Base-by-base conservation (phyloP, 2,888 invertebrate species). In the Mimachlamys varia region DNA sequence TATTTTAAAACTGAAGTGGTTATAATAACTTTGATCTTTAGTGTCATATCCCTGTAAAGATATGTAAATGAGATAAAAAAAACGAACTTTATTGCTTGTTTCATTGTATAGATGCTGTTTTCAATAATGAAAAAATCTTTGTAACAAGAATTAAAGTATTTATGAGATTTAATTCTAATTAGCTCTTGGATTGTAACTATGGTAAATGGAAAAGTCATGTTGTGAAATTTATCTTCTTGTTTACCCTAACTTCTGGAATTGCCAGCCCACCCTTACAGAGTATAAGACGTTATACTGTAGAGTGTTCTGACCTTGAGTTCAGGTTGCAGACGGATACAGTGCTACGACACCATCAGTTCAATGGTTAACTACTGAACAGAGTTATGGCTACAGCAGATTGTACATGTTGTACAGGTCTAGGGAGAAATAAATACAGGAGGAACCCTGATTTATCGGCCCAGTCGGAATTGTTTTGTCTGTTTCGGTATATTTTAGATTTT, bases 131-230 rank as follows among this genome's bases (percentile, higher is more conserved):
- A 27, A 27, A 76, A 76, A 33, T 27, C 76, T 76, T 12, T 27
- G 33, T 76, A 33, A 33, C 76, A 27, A 76, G 62, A n/a, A 33
- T 76, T 76, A 53, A 53, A 53, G 53, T n/a, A n/a, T n/a, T 17
- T 19, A 17, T 13, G 33, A 76, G 76, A 33, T 76, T 76, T 76
- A 7, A 76, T 76, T 27, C 76, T 15, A 5, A 76, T 76, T 76
- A 27, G 27, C 27, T 76, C 33, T 33, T 76, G 13, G 33, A 33
- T 76, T 27, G 7, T 10, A 76, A 22, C 33, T 76, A n/a, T n/a
- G n/a, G n/a, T n/a, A 76, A 76, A 76, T 76, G 27, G 76, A 76
- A 76, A 76, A 76, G 13, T 76, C 33, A 15, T 76, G 76, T 76
- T 76, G 27, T 33, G 33, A 33, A 33, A 76, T 76, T 76, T 76